phyloP scores from a whole-genome alignment of 2,797 vertebrate genomes.

The Pipistrellus kuhlii region DNA sequence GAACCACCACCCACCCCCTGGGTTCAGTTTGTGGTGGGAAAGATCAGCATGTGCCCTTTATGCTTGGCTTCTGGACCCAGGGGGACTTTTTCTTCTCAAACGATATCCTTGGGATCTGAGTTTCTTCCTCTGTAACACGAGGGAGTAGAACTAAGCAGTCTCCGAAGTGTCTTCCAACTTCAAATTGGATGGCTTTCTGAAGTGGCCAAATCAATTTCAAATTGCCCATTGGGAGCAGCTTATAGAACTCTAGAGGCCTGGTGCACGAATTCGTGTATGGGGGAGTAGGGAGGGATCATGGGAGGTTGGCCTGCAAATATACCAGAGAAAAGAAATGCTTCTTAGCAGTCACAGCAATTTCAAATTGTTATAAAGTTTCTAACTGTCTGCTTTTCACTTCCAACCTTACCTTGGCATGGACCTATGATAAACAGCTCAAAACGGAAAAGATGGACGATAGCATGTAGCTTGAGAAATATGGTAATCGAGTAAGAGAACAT shows the following conservation, averaged over 20 bases:
- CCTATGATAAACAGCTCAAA: background rate
- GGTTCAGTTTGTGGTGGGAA: background rate
- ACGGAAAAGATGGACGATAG: background rate
- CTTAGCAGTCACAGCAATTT: background rate
- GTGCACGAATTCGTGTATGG: too few relatives aligned
- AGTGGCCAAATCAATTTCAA: background rate
- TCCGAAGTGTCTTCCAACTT: background rate
- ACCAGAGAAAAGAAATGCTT: background rate
- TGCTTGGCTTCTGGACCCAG: background rate
- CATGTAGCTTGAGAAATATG: background rate
- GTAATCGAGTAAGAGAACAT: background rate
- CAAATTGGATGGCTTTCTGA: background rate
- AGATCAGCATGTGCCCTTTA: background rate
- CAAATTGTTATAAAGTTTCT: background rate
- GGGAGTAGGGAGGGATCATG: rapidly evolving
- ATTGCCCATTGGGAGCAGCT: background rate
- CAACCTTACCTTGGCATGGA: background rate
- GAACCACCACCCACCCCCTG: background rate
- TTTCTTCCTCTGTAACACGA: conserved; percentile 45
- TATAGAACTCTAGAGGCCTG: background rate
- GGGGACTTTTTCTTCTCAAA: background rate
- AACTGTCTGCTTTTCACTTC: background rate
- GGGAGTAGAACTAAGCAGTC: background rate
- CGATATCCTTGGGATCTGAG: background rate
- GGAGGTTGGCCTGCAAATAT: too few relatives aligned